Evolutionary conservation across 1,140 invertebrate genomes (phyloP), one percentile per base, ranked within the genome.

Genomic region (Limonius californicus): DNA sequence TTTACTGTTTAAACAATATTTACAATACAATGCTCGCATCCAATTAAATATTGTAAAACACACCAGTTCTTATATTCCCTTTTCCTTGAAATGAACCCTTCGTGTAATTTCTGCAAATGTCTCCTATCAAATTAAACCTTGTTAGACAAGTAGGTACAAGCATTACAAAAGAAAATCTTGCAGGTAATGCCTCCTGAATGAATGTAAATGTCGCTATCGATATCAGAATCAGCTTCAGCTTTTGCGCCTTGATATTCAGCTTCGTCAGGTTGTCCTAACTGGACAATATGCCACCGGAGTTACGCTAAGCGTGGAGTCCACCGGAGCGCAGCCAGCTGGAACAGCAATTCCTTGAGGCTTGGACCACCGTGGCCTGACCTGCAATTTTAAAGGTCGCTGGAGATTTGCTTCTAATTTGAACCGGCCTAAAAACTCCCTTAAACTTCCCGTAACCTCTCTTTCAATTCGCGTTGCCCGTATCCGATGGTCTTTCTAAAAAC

Each of bases 211-310:
- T 27, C 23, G 9, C 3, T 27, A 27, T 27, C 23, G 3, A 3
- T 27, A 27, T 3, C 3, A 27, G 23, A 27, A 27, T 27, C 23
- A 9, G 9, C 35, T 2, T 14, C 11, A 39, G n/a, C 8, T 39
- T 39, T 39, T 6, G 11, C 27, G 11, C 4, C 11, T 12, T 39
- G 11, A 6, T 12, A 39, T 39, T 39, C n/a, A 14, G 35, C 35
- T 39, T 50, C 15, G 2, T 12, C 4, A 21, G 16, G 2, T 50
- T 50, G 45, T 50, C 45, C 45, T 50, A 45, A 45, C 18, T 42
- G 39, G 32, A 58, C 57, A 45, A 59, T 55, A 55, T 32, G 20
- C 27, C 54, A 55, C 54, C 54, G 54, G 54, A 55, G 54, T 32
- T 55, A 55, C 54, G 19, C 20, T 27, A 15, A 23, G 23, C n/a